These are phyloP conservation scores for Neelides sp. DNA, from an alignment of 1,140 invertebrate species.

Conservation along the genomic window DNA sequence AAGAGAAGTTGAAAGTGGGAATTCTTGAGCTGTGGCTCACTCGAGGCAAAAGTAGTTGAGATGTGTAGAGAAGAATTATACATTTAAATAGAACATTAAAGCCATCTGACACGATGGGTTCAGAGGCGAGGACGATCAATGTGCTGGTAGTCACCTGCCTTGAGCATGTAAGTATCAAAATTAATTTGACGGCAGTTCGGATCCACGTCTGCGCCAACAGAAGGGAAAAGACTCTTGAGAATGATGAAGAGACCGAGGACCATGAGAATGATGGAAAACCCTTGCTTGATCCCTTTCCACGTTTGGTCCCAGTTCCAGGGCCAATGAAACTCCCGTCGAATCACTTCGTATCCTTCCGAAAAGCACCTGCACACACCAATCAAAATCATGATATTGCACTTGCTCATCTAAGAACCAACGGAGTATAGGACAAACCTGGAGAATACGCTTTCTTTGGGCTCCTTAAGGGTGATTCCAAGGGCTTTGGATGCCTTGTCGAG, in stretches of 20 bases:
- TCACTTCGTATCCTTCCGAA: constrained; percentile 15
- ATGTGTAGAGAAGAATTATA: no score
- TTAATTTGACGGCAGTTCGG: background rate
- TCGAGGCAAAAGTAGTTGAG: no score
- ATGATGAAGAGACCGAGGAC: constrained; percentile 24
- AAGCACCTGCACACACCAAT: constrained; percentile 11
- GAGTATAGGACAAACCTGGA: background rate
- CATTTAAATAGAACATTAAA: no score
- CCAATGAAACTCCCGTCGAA: constrained; percentile 27
- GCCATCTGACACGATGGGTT: no score
- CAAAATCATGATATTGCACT: background rate
- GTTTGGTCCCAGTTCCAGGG: constrained; percentile 29
- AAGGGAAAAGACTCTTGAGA: constrained; percentile 19
- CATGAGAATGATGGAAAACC: constrained; percentile 29
- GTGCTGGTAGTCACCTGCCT: no score
- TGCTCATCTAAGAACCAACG: background rate
- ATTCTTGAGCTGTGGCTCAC: no score
- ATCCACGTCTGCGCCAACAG: no score
- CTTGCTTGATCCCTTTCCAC: constrained; percentile 26
- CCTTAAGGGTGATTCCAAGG: no score
- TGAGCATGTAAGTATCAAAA: background rate
- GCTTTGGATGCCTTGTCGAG: background rate
- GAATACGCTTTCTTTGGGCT: constrained; percentile 1
- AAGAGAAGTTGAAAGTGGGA: no score
- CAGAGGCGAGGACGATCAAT: no score